phyloP scores from a whole-genome alignment of 1,140 invertebrate species.

The Cylas formicarius region DNA sequence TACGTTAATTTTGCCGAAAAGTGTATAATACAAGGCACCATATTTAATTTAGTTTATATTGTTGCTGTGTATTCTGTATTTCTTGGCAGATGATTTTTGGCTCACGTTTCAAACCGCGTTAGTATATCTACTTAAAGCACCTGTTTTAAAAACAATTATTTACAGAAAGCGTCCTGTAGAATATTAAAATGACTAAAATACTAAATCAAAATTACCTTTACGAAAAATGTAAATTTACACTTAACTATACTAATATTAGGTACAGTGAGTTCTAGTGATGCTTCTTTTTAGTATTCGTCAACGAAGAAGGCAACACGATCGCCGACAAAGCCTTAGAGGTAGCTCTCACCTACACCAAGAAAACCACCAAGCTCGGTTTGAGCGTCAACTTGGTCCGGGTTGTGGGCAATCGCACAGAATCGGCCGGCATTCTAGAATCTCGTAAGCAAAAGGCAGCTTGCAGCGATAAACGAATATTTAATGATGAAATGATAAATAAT shows the following conservation, averaged over 20 bases:
- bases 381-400: slow-evolving; percentile 54
- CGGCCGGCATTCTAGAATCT: slow-evolving; percentile 56
- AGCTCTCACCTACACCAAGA: slow-evolving; percentile 57
- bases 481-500: background rate
- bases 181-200: background rate
- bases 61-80: no score
- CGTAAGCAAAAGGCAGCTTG: slow-evolving; percentile 44
- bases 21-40: no score
- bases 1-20: no score
- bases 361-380: slow-evolving; percentile 57
- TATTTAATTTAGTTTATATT: no score
- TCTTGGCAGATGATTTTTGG: no score
- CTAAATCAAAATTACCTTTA: slow-evolving; percentile 5
- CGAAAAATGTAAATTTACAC: background rate
- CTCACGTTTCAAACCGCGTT: no score
- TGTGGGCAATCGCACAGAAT: slow-evolving; percentile 59
- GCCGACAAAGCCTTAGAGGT: slow-evolving; percentile 61
- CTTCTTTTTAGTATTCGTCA: slow-evolving; percentile 56
- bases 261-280: background rate
- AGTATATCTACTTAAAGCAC: no score
- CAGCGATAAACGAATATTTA: background rate
- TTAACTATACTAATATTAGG: background rate
- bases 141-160: slow-evolving; percentile 4
- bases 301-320: slow-evolving; percentile 62
- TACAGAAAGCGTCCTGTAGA: no score